Evolutionary conservation across 2,797 vertebrate genomes (phyloP).

Genomic region (Ciconia nigra): DNA sequence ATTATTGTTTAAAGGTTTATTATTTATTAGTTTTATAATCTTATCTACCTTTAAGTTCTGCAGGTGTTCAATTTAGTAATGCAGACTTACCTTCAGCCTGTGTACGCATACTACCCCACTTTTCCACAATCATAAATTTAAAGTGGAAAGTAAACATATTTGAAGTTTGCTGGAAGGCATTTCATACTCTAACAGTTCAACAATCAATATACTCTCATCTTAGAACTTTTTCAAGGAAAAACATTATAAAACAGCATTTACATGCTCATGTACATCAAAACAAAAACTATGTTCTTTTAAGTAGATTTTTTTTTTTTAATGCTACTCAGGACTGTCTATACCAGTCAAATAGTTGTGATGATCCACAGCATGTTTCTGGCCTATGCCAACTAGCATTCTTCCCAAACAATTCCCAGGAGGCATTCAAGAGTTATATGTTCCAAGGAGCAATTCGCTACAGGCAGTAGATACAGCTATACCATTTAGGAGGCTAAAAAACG

Average conservation of each 20-base stretch:
- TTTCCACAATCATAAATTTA: neutral
- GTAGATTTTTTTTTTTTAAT: neutral
- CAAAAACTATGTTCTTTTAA: neutral
- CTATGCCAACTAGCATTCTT: neutral
- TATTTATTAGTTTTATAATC: neutral
- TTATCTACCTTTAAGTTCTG: neutral
- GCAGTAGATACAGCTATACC: neutral
- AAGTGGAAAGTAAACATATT: neutral
- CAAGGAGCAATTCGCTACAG: neutral
- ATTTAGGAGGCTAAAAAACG: neutral
- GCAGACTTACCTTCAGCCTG: neutral
- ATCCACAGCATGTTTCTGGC: neutral
- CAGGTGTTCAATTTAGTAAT: neutral
- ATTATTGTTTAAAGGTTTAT: neutral
- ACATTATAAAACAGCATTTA: neutral
- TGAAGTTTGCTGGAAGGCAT: neutral
- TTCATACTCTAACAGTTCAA: neutral
- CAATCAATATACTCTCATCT: neutral
- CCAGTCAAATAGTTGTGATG: neutral
- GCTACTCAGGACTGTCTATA: neutral
- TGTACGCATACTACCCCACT: neutral
- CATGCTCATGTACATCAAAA: neutral
- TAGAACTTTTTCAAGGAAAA: neutral
- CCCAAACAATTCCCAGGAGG: neutral
- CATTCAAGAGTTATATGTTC: neutral